Evolutionary conservation across 2,113 vertebrate genomes (phyloP), one percentile per base, ranked within the genome.

Genomic region (Gallinago media): DNA sequence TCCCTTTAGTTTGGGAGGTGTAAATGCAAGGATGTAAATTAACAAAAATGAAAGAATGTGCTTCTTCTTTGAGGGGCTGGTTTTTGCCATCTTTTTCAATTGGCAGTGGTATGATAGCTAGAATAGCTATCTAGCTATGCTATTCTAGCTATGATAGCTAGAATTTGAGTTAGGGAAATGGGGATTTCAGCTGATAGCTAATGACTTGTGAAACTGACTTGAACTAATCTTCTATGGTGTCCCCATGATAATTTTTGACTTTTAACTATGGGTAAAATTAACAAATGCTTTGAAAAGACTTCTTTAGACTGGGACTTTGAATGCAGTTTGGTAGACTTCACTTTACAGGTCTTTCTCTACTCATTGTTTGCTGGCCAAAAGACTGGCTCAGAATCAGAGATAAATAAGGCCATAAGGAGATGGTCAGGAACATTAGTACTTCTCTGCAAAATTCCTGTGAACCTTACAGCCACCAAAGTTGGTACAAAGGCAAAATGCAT

Each of bases 171-270:
- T 55, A 74, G 26, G 9, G 38, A 94, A 85, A 91, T 50, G 3
- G 19, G 10, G 18, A 62, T 85, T 94, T 87, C 65, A 81, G 20
- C 34, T 87, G 34, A 32, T 68, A 62, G 38, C 3, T 95, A 80
- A 83, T 14, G 55, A 66, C 58, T 80, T 83, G n/a, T 84, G 70
- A 75, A 97, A 91, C 34, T 77, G 46, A 82, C n/a, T 88, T 81
- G 44, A 66, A 80, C n/a, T 86, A 91, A 77, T 54, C 34, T 94
- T 76, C 56, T 50, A 9, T 83, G n/a, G 73, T 50, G 38, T 63
- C 56, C 63, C 14, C 26, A 67, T 71, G 73, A 59, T 52, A 91
- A 63, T 34, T 85, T 18, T 59, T 87, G 34, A 29, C 8, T 91
- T 91, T 74, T 78, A 77, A 62, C 26, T 76, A 14, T 6, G 16